phyloP scores from a whole-genome alignment of 2,888 invertebrate genomes.

The Cryptus viduatorius region DNA sequence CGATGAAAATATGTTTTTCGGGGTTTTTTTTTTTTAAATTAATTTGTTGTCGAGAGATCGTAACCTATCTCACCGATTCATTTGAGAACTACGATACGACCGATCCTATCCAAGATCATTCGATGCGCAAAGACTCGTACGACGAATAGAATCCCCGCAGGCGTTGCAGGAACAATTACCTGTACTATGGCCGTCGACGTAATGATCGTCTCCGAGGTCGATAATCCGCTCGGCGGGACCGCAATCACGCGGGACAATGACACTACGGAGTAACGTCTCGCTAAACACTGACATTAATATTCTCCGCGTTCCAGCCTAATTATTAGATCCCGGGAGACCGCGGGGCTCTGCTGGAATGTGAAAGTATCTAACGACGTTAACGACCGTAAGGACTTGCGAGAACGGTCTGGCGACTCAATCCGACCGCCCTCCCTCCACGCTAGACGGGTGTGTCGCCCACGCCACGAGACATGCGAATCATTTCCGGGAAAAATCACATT shows the following conservation, averaged over 20 bases:
- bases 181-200: constrained; percentile 66
- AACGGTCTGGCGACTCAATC: constrained; percentile 30
- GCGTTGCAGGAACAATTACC: constrained; percentile 64
- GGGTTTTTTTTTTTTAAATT: no score
- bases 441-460: constrained; percentile 61
- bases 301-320: constrained; percentile 79
- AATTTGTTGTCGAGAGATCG: not conserved
- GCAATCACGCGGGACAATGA: constrained; percentile 81
- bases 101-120: constrained; percentile 22
- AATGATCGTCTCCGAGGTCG: constrained; percentile 76
- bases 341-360: constrained; percentile 73
- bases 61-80: constrained; percentile 36
- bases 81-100: constrained; percentile 8
- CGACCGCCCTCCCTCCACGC: constrained; percentile 30
- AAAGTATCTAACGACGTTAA: constrained; percentile 75
- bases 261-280: constrained; percentile 73
- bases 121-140: constrained; percentile 30
- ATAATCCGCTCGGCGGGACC: constrained; percentile 75
- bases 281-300: constrained; percentile 81
- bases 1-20: no score
- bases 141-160: constrained; percentile 38
- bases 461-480: constrained; percentile 28
- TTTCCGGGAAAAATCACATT: constrained; percentile 20
- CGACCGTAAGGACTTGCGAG: constrained; percentile 56
- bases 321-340: constrained; percentile 73